Conservation (phyloP, 2,888 invertebrate genomes). For the Apoda limacodes region DNA sequence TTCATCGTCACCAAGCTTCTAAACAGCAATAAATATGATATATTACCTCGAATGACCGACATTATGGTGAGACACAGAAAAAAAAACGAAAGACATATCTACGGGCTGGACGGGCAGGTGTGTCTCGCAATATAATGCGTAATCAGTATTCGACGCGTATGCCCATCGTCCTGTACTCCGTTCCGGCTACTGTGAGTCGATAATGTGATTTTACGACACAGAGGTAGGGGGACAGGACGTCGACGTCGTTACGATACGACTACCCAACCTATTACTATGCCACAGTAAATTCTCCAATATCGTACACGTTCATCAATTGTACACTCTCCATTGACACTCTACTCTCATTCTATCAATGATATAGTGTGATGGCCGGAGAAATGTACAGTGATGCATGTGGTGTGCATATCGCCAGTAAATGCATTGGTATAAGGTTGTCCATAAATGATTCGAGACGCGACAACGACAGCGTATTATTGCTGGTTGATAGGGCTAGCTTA, state of each 20-base stretch:
- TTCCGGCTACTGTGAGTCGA: slow-evolving; percentile 70
- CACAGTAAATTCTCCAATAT: slow-evolving; percentile 53
- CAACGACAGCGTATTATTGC: slow-evolving; percentile 61
- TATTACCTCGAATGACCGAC: slow-evolving; percentile 66
- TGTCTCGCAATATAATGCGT: slow-evolving; percentile 65
- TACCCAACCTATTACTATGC: slow-evolving; percentile 65
- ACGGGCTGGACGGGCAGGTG: slow-evolving; percentile 65
- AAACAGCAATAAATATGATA: slow-evolving; percentile 64
- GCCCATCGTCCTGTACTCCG: slow-evolving; percentile 67
- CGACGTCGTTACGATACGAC: slow-evolving; percentile 64
- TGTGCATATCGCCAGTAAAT: slow-evolving; percentile 14
- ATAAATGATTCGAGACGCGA: slow-evolving; percentile 64
- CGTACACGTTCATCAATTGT: slow-evolving; percentile 38
- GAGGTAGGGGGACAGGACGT: slow-evolving; percentile 60
- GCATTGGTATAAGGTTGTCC: slow-evolving; percentile 30
- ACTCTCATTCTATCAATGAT: slow-evolving; percentile 28
- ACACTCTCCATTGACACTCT: slow-evolving; percentile 46
- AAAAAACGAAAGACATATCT: slow-evolving; percentile 32
- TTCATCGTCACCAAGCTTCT: slow-evolving; percentile 44
- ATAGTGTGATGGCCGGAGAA: slow-evolving; percentile 32
- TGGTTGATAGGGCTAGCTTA: slow-evolving; percentile 59
- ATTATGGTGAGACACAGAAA: slow-evolving; percentile 64
- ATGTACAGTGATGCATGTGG: slow-evolving; percentile 31
- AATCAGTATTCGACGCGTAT: slow-evolving; percentile 63
- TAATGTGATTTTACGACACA: slow-evolving; percentile 69